Evolutionary conservation across 2,797 vertebrate genomes (phyloP).

Genomic region (Chelmon rostratus): DNA sequence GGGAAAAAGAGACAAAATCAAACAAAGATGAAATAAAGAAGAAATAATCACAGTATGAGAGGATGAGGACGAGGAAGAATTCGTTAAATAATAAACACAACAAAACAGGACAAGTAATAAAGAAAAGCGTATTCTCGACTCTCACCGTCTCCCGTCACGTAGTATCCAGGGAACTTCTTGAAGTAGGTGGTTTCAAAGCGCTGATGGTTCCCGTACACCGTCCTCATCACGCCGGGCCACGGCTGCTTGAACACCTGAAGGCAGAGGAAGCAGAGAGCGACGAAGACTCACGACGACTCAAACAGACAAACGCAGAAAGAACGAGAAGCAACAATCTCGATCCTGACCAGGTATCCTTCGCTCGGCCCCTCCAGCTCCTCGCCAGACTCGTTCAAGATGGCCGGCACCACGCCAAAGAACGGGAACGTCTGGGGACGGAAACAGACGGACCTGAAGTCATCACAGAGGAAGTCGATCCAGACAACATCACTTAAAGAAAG

Average conservation of each 20-base stretch:
- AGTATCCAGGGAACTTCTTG: constrained; percentile 97
- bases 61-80: too few relatives aligned
- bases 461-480: too few relatives aligned
- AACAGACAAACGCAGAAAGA: neutral
- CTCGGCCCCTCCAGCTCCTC: constrained; percentile 96
- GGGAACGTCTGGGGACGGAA: constrained; percentile 89
- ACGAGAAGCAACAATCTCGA: neutral
- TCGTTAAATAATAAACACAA: too few relatives aligned
- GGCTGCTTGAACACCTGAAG: constrained; percentile 96
- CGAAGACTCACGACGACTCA: neutral
- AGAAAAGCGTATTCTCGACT: neutral
- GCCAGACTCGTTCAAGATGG: constrained; percentile 94
- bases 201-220: constrained; percentile 91
- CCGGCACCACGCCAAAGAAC: constrained; percentile 96
- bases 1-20: too few relatives aligned
- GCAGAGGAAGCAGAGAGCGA: neutral
- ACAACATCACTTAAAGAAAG: too few relatives aligned
- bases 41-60: neutral
- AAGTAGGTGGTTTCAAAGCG: constrained; percentile 95
- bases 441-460: neutral
- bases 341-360: constrained; percentile 95
- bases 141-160: constrained; percentile 96
- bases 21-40: too few relatives aligned
- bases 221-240: constrained; percentile 97
- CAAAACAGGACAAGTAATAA: neutral